phyloP scores from a whole-genome alignment of 2,113 vertebrate species.

The Xenus cinereus region DNA sequence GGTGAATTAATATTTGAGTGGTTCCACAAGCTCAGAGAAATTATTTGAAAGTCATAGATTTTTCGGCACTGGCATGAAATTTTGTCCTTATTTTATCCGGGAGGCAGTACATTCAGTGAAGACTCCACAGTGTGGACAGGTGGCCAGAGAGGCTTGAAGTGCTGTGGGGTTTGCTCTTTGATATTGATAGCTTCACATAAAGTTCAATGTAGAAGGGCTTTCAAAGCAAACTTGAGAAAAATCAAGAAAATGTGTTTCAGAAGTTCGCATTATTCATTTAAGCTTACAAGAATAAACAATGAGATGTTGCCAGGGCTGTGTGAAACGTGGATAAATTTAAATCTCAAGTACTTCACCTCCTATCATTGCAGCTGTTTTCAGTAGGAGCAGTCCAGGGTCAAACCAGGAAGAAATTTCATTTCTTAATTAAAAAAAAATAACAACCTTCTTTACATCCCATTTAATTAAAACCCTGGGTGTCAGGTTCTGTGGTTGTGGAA shows the following conservation, averaged over 20 bases:
- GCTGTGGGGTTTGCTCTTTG: not conserved
- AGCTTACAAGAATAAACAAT: not conserved
- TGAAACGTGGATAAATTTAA: not conserved
- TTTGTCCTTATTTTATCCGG: not conserved
- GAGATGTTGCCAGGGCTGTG: not conserved
- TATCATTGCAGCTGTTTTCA: not conserved
- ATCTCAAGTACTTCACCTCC: not conserved
- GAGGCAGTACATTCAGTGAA: not conserved
- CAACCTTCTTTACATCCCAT: not conserved
- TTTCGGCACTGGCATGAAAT: not conserved
- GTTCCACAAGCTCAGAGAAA: not conserved
- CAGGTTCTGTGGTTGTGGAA: not conserved
- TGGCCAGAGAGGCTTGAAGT: not conserved
- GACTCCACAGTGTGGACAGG: not conserved
- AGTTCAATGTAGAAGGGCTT: not conserved
- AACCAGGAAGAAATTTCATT: conserved; percentile 1
- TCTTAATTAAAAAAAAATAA: not conserved
- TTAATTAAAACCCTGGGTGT: conserved; percentile 20
- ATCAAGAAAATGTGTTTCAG: not conserved
- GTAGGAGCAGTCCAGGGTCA: not conserved
- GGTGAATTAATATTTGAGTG: not conserved
- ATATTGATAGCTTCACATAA: not conserved
- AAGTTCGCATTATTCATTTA: not conserved
- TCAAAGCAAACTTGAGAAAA: not conserved
- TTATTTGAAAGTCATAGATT: not conserved